Conservation (phyloP, 2,113 vertebrate species). For the Indicator indicator region DNA sequence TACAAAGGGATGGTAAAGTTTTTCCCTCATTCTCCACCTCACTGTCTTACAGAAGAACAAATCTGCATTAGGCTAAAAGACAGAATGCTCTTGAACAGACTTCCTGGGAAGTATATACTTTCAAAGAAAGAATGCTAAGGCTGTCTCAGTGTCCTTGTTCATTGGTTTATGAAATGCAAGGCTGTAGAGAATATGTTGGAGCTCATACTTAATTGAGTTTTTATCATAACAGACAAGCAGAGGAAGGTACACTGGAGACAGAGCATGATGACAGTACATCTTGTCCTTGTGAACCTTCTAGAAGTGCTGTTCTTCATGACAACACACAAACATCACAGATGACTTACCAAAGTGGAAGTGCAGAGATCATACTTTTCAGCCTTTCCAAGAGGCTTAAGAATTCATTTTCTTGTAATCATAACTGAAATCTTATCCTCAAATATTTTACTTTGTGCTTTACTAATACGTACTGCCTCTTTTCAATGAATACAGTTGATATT, state of each 20-base stretch:
- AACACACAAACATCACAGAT: neutral
- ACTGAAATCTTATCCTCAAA: neutral
- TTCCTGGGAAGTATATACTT: neutral
- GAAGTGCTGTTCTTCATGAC: neutral
- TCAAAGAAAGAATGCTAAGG: neutral
- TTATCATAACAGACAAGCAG: neutral
- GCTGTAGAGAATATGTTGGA: neutral
- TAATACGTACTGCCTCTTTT: neutral
- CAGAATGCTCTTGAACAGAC: neutral
- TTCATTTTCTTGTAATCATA: neutral
- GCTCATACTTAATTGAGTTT: neutral
- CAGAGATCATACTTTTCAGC: neutral
- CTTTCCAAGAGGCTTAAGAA: neutral
- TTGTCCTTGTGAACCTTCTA: neutral
- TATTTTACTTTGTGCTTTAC: neutral
- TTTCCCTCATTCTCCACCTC: neutral
- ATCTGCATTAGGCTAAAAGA: neutral
- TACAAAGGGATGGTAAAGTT: neutral
- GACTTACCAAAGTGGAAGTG: neutral
- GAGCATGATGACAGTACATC: neutral
- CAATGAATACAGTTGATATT: neutral
- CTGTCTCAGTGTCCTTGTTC: neutral
- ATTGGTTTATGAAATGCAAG: neutral
- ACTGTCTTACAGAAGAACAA: neutral
- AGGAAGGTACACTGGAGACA: neutral